Base-by-base conservation (phyloP, 2,888 invertebrate species). In the Melolontha melolontha region DNA sequence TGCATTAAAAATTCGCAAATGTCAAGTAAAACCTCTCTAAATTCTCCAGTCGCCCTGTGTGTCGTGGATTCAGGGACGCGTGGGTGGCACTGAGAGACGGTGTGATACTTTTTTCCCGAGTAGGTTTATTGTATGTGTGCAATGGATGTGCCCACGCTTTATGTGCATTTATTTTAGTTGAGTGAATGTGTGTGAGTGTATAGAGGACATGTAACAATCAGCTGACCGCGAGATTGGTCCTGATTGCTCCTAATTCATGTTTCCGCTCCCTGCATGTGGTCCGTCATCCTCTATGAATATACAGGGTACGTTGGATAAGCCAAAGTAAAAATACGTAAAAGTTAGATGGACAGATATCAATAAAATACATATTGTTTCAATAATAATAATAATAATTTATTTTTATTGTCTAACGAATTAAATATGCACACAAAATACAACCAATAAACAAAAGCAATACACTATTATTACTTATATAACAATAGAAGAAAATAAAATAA, bases 211-310 rank as follows among this genome's bases (percentile, higher is more conserved):
- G 79, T 80, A 80, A 77, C 78, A 82, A 82, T 82, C 83, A 83
- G 82, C 82, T 82, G 82, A 81, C 81, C 79, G 77, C 76, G 78
- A 80, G 80, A 83, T 82, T 83, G 80, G 80, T 78, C 79, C 75
- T 82, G 83, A 83, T 83, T 83, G 82, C 78, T 81, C 81, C 80
- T 83, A 83, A 83, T 83, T 83, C 78, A 74, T 78, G 76, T 80
- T 82, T 83, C 83, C 83, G 81, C 79, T 79, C 76, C 69, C 44
- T 44, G 44, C 42, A 44, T 44, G 34, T 47, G 42, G 42, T 44
- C 54, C 16, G 12, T 59, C 59, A 59, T 59, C 59, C 59, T 59
- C 59, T 44, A 7, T 59, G 12, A 8, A 14, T 44, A 10, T 59
- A 59, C 59, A 27, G 59, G 59, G 59, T 29, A 22, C 12, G 59